Evolutionary conservation across 2,888 invertebrate genomes (phyloP).

Genomic region (Augochlorella aurata): DNA sequence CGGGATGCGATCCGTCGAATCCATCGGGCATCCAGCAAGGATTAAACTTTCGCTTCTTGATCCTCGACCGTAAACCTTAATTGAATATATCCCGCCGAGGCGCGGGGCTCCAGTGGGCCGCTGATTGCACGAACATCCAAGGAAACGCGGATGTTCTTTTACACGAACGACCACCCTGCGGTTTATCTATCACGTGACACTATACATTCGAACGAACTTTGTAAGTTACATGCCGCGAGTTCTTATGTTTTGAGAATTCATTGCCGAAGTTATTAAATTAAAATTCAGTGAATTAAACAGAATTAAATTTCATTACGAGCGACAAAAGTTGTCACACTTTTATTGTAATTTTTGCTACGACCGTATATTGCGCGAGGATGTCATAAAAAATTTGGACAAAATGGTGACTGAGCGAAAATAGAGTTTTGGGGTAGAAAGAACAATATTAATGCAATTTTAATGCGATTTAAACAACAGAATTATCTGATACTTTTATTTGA

Average conservation of each 20-base stretch:
- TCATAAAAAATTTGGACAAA: no score
- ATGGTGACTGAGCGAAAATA: no score
- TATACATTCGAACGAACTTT: background rate
- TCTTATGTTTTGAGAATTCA: background rate
- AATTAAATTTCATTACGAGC: no score
- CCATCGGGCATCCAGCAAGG: constrained; percentile 28
- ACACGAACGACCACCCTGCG: background rate
- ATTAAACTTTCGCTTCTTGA: constrained; percentile 61
- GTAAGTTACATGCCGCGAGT: constrained; percentile 9
- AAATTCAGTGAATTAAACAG: no score
- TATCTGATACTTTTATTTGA: no score
- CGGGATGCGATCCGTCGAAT: constrained; percentile 37
- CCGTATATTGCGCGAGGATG: no score
- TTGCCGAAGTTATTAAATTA: no score
- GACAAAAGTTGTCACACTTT: no score
- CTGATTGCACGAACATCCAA: constrained; percentile 27
- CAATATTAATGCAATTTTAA: no score
- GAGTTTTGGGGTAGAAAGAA: no score
- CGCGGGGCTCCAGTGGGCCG: constrained; percentile 19
- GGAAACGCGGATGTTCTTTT: constrained; percentile 24
- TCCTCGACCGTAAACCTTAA: constrained; percentile 58
- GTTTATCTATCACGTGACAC: constrained; percentile 36
- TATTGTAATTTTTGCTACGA: no score
- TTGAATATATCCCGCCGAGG: constrained; percentile 50
- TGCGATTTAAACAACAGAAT: no score